Evolutionary conservation across 2,888 invertebrate species (phyloP).

Genomic region (Limenitis camilla): DNA sequence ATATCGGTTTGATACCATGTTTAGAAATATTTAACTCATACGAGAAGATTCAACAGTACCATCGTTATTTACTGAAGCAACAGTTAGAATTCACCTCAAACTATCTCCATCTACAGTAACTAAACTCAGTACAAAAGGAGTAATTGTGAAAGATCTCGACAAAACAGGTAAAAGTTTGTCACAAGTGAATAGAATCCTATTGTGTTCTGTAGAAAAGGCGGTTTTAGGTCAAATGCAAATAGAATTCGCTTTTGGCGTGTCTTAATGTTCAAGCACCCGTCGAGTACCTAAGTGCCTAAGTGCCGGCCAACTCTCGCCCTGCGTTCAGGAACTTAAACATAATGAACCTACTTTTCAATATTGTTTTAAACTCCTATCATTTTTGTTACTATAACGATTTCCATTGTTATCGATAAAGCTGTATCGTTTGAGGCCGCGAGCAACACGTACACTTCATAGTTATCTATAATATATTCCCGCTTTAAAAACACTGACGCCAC

Average conservation of each 20-base stretch:
- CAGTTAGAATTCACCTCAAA: neutral
- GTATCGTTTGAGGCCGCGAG: no score
- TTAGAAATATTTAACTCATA: no score
- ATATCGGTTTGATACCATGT: no score
- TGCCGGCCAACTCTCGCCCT: constrained; percentile 35
- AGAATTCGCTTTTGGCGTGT: constrained; percentile 61
- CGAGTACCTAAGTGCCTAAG: neutral
- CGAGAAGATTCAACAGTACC: neutral
- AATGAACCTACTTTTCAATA: constrained; percentile 61
- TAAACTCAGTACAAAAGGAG: neutral
- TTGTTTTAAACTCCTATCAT: constrained; percentile 22
- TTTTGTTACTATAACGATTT: no score
- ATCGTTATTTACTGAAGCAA: neutral
- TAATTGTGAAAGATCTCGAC: constrained; percentile 1
- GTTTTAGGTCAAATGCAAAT: constrained; percentile 68
- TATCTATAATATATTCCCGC: constrained; percentile 51
- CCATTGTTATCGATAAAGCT: no score
- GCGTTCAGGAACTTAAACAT: constrained; percentile 53
- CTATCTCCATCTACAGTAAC: neutral
- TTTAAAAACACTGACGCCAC: constrained; percentile 25
- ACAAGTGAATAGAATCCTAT: constrained; percentile 26
- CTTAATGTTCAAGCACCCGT: constrained; percentile 36
- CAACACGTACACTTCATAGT: constrained; percentile 53
- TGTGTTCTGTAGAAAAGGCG: constrained; percentile 40
- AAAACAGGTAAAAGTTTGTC: constrained; percentile 15